Base-by-base conservation (phyloP, 2,888 invertebrate species). In the Pilophorus perplexus region DNA sequence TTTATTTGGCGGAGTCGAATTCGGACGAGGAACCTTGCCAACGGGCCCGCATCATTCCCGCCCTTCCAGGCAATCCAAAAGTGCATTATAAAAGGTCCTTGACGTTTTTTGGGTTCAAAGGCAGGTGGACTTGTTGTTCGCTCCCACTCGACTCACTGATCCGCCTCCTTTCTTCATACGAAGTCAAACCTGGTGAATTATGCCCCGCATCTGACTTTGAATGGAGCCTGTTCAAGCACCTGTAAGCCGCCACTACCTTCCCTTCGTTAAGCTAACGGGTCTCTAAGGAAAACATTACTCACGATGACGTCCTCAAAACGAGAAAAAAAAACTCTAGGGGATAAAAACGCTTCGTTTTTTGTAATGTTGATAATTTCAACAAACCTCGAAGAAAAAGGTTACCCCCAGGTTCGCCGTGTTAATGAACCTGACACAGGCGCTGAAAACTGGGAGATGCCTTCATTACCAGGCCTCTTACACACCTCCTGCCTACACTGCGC, bases 141-240 rank as follows among this genome's bases (percentile, higher is more conserved):
- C n/a, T n/a, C n/a, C n/a, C n/a, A n/a, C n/a, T n/a, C n/a, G n/a
- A n/a, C n/a, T n/a, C n/a, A n/a, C n/a, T n/a, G n/a, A n/a, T n/a
- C n/a, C n/a, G n/a, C n/a, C n/a, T n/a, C n/a, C n/a, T n/a, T 46
- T 46, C 46, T 46, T 46, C 46, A 46, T 46, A 46, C 20, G 23
- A 44, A 46, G 46, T 46, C 46, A 46, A 46, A 46, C 46, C 46
- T 25, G 46, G 46, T 46, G 46, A 46, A 46, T 46, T 46, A 46
- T 46, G 46, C 46, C 46, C 46, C 46, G 23, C 46, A 46, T 46
- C 46, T 46, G 46, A 46, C 46, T 46, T 46, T 46, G 46, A 46
- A 46, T 46, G 46, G 46, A 25, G 46, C 46, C n/a, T 46, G 46
- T 25, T 46, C 46, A 46, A 46, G 46, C 46, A 46, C 46, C 46